These are phyloP conservation scores for Linnaemya vulpina DNA, from an alignment of 2,888 invertebrate genomes.

Conservation along the genomic window DNA sequence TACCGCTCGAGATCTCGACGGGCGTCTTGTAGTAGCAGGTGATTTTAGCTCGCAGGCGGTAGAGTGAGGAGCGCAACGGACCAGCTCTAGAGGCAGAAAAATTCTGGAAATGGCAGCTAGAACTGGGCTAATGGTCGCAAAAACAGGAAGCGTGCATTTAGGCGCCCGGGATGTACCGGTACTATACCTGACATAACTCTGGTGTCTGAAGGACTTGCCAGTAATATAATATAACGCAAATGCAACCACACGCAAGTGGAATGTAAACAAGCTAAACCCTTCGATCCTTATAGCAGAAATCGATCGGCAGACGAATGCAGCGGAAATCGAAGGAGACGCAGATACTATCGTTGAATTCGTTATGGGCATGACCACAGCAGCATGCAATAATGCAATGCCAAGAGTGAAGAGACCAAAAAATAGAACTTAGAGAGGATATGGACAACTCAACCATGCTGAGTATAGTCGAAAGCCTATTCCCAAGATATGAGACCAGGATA, in stretches of 20 bases:
- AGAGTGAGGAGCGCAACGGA: background rate
- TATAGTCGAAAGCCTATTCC: slow-evolving; percentile 17
- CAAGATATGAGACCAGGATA: background rate
- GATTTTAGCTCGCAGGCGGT: background rate
- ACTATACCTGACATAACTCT: slow-evolving; percentile 58
- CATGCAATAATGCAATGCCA: background rate
- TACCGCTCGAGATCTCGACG: background rate
- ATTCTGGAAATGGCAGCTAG: slow-evolving; percentile 63
- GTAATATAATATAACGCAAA: background rate
- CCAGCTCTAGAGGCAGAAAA: slow-evolving; percentile 45
- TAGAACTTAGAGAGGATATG: background rate
- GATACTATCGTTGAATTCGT: background rate
- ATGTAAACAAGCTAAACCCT: slow-evolving; percentile 9
- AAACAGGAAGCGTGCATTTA: slow-evolving; percentile 43
- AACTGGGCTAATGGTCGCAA: slow-evolving; percentile 48
- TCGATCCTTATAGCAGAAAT: background rate
- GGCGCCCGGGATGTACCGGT: slow-evolving; percentile 48
- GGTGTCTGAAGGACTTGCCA: slow-evolving; percentile 18
- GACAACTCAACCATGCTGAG: background rate
- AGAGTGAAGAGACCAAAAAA: background rate
- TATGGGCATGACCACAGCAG: background rate
- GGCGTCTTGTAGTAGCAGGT: background rate
- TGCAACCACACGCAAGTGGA: slow-evolving; percentile 11
- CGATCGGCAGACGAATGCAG: too few species aligned
- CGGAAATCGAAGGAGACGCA: too few species aligned